Conservation (phyloP, 2,888 invertebrate genomes). For the Lordiphosa fenestrarum region DNA sequence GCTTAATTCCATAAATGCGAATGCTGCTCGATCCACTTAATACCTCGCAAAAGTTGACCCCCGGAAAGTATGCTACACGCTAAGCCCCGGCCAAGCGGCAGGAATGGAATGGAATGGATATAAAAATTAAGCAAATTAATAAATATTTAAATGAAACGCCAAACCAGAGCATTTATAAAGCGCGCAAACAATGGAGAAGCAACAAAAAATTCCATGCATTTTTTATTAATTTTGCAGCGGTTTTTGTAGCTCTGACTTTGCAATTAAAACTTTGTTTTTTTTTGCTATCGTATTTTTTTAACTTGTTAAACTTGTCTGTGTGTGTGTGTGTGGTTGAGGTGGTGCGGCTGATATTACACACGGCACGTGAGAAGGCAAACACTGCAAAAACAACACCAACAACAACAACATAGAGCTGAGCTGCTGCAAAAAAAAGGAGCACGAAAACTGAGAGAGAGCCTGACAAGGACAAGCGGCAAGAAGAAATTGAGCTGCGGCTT, state of each 20-base stretch:
- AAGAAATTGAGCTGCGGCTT: conserved; percentile 57
- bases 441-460: conserved; percentile 35
- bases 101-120: background rate
- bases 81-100: background rate
- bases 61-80: background rate
- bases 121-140: conserved; percentile 39
- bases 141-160: conserved; percentile 40
- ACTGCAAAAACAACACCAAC: conserved; percentile 5
- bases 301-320: conserved; percentile 8
- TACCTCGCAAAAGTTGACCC: conserved; percentile 4
- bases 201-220: conserved; percentile 9
- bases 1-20: conserved; percentile 2
- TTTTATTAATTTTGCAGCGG: conserved; percentile 10
- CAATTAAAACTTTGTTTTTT: conserved; percentile 50
- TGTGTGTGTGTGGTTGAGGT: conserved; percentile 15
- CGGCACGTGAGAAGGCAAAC: conserved; percentile 16
- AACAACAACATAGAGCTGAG: conserved; percentile 1
- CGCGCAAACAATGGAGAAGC: conserved; percentile 7
- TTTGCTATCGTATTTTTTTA: background rate
- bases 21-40: background rate
- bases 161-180: conserved; percentile 9
- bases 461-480: conserved; percentile 46
- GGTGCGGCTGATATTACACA: conserved; percentile 41
- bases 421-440: conserved; percentile 12
- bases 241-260: conserved; percentile 36